Base-by-base conservation (phyloP, 2,888 invertebrate genomes). In the Hypomecis atomaria region DNA sequence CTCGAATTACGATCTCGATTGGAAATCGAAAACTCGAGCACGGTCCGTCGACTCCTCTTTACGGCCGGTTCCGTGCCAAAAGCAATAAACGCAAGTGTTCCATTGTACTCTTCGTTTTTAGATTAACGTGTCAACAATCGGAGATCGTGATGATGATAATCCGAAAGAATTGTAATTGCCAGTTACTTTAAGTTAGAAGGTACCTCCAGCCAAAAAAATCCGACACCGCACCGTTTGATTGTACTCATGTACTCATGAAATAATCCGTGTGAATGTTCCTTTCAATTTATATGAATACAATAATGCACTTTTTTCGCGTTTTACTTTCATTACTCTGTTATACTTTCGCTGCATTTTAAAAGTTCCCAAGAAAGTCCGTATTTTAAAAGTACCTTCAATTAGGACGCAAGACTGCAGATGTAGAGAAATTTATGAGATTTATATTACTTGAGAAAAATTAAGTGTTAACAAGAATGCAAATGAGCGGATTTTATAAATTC, bases 1-100 rank as follows among this genome's bases (percentile, higher is more conserved):
- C 74, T 74, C 71, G 60, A 59, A 77, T 75, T 74, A 72, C 81
- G 78, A 84, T 83, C 78, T 68, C 73, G 78, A 83, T 83, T 83
- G 78, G 72, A 84, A 84, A 87, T 82, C 81, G 77, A 81, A 82
- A 83, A 84, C 83, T 84, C 85, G 84, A 83, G 83, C 84, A 76
- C 78, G 47, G 47, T 33, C 36, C 37, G 81, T 81, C 74, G 71
- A 74, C 67, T 67, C 78, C 74, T 80, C 77, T 86, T 85, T 81
- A 86, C 82, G 82, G 77, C 73, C 79, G 81, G 72, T 74, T 75
- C 73, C 81, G 82, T 82, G 78, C 78, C 78, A 76, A 83, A 87
- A 85, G 76, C 77, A 81, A 86, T 86, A 84, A 88, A 83, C 76
- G 79, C 78, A 76, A 82, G 78, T 79, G 74, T 71, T 77, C 78